Conservation (phyloP, 2,113 vertebrate species). For the Stegastes partitus region DNA sequence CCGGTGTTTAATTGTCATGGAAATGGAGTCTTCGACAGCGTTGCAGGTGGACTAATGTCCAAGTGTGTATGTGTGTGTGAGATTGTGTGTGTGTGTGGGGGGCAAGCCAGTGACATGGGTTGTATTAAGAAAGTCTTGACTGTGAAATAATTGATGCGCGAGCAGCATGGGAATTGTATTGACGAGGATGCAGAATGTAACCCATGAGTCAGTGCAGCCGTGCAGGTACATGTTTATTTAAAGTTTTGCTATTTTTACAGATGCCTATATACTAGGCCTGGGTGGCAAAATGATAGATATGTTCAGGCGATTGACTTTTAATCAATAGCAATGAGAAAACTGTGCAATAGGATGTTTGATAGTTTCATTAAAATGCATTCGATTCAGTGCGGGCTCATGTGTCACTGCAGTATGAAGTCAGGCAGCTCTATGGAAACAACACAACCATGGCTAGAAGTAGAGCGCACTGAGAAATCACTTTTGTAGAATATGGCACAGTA, state of each 20-base stretch:
- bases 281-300: too few species aligned
- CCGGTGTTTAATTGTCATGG: constrained; percentile 75
- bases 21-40: constrained; percentile 55
- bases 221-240: constrained; percentile 14
- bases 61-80: constrained; percentile 20
- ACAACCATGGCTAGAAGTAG: too few species aligned
- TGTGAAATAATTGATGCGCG: constrained; percentile 46
- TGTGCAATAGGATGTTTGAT: too few species aligned
- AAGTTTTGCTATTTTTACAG: constrained; percentile 32
- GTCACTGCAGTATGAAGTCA: too few species aligned
- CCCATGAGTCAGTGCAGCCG: constrained; percentile 2
- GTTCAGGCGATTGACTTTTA: too few species aligned
- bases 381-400: too few species aligned
- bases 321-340: too few species aligned
- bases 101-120: not conserved
- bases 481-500: too few species aligned
- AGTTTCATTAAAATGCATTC: too few species aligned
- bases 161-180: constrained; percentile 22
- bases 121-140: constrained; percentile 1
- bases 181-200: not conserved
- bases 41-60: constrained; percentile 28
- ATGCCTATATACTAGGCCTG: too few species aligned
- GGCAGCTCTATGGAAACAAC: too few species aligned
- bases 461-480: too few species aligned
- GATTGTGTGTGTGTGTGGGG: constrained; percentile 3